Percentiles rank a stretch among this genome's conserved stretches.
Conservation (phyloP, 2,797 vertebrate genomes). For the Phalanger gymnotis region DNA sequence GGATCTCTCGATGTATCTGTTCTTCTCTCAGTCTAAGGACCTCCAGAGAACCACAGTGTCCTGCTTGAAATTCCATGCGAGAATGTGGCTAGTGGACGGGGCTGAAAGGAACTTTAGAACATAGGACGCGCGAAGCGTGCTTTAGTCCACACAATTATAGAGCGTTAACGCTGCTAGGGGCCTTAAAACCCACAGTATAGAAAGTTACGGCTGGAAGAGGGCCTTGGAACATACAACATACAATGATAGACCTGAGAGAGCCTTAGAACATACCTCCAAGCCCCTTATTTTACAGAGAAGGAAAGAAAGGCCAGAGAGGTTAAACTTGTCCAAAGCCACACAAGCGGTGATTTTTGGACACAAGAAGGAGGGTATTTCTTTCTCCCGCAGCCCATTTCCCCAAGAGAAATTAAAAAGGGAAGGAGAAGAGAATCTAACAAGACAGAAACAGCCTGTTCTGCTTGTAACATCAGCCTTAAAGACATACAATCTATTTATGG, state of each 20-base stretch:
- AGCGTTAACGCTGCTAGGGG: background rate
- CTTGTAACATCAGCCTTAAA: constrained; percentile 62
- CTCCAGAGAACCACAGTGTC: background rate
- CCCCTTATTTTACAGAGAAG: constrained; percentile 27
- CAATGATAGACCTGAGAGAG: background rate
- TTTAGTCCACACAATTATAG: background rate
- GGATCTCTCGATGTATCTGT: background rate
- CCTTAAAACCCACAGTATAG: background rate
- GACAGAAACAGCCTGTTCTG: background rate
- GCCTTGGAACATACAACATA: background rate
- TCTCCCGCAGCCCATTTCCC: background rate
- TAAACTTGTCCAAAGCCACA: background rate
- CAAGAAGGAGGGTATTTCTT: background rate
- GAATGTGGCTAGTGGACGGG: background rate
- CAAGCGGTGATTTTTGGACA: background rate
- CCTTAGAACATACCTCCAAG: background rate
- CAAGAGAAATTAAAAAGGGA: constrained; percentile 28
- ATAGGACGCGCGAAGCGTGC: background rate
- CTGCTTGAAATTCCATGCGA: background rate
- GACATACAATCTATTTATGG: constrained; percentile 82
- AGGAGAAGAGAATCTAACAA: background rate
- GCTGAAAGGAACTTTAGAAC: background rate
- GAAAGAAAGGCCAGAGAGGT: constrained; percentile 65
- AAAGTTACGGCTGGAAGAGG: background rate
- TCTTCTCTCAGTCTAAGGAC: background rate